These are phyloP conservation scores for Apaloderma vittatum DNA, from an alignment of 2,113 vertebrate genomes.

Conservation along the genomic window DNA sequence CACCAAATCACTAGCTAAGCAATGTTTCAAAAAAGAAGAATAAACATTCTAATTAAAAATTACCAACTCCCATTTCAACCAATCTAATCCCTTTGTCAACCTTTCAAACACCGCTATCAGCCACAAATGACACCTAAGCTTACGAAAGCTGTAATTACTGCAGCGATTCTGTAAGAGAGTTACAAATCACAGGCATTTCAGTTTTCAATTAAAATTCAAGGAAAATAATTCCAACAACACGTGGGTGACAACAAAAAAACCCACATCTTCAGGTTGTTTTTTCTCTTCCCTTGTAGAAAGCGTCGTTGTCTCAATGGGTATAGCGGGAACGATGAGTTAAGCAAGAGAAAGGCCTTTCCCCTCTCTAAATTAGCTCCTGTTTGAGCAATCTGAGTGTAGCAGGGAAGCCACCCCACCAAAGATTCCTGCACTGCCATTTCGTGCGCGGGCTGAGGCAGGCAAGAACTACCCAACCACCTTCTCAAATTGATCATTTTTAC, in stretches of 20 bases:
- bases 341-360: neutral
- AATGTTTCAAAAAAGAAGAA: neutral
- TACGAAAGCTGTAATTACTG: slow-evolving; percentile 32
- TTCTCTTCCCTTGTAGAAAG: neutral
- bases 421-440: accelerated
- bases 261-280: neutral
- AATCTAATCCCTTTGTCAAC: slow-evolving; percentile 23
- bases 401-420: accelerated
- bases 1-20: neutral
- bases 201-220: slow-evolving; percentile 11
- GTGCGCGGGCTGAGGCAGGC: accelerated
- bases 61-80: neutral
- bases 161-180: neutral
- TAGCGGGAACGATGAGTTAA: neutral
- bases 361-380: neutral
- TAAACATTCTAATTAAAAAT: slow-evolving; percentile 43
- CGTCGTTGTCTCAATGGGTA: neutral
- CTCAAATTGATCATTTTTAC: accelerated
- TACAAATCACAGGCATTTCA: neutral
- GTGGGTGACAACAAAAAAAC: neutral
- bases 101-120: neutral
- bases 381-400: neutral
- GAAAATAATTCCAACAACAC: neutral
- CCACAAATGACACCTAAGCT: slow-evolving; percentile 9
- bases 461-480: neutral